Evolutionary conservation across 2,888 invertebrate genomes (phyloP), one percentile per base, ranked within the genome.

Genomic region (Oasisia sp.): DNA sequence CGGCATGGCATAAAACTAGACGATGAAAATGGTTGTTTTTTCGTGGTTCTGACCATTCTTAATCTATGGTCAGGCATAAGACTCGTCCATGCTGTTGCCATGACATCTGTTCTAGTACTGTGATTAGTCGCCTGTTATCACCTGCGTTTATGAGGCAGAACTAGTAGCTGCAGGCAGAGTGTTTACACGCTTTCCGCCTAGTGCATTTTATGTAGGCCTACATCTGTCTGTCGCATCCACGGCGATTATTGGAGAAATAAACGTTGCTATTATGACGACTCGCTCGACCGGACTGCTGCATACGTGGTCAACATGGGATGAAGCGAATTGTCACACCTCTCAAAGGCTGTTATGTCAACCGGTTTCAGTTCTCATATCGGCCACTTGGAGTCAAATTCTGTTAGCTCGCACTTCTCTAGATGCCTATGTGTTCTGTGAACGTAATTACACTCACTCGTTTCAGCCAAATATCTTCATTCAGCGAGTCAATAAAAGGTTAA

Each of bases 81-180:
- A 50, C 7, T 50, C 50, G 27, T 74, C 27, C n/a, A 74, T 74
- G 74, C 27, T 74, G 74, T 74, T 27, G 74, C 27, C 74, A 19
- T 74, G 74, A 74, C 74, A 74, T 27, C 74, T 27, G 27, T 74
- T 74, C 19, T 74, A 27, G n/a, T 32, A 19, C 32, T 90, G 44
- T 90, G 32, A 32, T 90, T 90, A 19, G 32, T 90, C 32, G 44
- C 27, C 3, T 90, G 32, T 90, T 32, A 90, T 90, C 32, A 19
- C 32, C 90, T 90, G 32, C 44, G 90, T 38, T 90, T 90, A 90
- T 38, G 90, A 32, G 32, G 38, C 32, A 44, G 44, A 90, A n/a
- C 12, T 19, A 90, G n/a, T 90, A 38, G 90, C 1, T n/a, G n/a
- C 44, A 90, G 14, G 90, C 44, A 44, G 32, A 32, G 12, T 38